phyloP scores from a whole-genome alignment of 2,113 vertebrate species.

The Datnioides undecimradiatus region DNA sequence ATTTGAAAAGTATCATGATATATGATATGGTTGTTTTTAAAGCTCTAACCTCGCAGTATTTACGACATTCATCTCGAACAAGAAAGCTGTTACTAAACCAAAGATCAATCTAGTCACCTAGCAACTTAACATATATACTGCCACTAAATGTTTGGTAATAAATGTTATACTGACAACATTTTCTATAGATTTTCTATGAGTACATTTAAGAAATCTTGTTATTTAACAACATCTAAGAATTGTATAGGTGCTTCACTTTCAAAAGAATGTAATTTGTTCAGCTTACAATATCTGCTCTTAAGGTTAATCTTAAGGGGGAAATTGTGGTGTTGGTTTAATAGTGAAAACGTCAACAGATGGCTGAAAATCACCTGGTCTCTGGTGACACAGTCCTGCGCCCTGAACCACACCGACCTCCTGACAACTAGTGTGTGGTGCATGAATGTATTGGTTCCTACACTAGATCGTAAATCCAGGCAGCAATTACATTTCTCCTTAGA shows the following conservation, averaged over 20 bases:
- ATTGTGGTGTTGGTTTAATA: neutral
- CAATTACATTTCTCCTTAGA: neutral
- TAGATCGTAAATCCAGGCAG: neutral
- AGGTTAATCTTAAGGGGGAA: neutral
- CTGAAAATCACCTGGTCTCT: too few relatives aligned
- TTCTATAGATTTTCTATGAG: too few relatives aligned
- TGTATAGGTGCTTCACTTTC: neutral
- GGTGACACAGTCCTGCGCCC: neutral
- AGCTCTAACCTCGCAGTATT: neutral
- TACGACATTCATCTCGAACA: constrained; percentile 2
- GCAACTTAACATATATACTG: neutral
- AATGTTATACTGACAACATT: neutral
- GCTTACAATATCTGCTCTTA: neutral
- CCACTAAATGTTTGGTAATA: neutral
- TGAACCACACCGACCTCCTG: neutral
- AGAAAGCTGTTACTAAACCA: neutral
- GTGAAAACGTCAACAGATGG: neutral
- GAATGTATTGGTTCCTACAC: neutral
- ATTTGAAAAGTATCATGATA: neutral
- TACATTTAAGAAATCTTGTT: neutral
- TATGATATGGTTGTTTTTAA: neutral
- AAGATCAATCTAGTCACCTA: too few relatives aligned
- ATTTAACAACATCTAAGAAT: too few relatives aligned
- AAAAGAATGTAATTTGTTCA: neutral
- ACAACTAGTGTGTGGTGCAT: neutral